Evolutionary conservation across 92 coral and sea anemone species (phyloP).

Genomic region (Paramuricea clavata): DNA sequence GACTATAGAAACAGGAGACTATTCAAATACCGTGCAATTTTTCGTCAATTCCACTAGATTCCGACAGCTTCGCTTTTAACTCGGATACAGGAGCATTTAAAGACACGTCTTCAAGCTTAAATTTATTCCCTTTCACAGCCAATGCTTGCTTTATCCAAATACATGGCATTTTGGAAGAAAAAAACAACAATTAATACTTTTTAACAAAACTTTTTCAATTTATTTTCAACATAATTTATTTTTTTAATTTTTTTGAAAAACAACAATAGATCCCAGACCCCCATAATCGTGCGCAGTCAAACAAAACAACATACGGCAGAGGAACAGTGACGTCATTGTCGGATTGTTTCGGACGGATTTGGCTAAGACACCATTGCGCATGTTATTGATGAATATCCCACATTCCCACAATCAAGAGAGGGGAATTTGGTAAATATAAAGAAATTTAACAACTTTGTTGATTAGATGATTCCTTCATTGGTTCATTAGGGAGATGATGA

Average conservation of each 20-base stretch:
- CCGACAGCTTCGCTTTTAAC: constrained; percentile 82
- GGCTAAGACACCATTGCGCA: neutral
- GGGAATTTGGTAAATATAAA: neutral
- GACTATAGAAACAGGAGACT: no score
- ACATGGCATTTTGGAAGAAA: constrained; percentile 76
- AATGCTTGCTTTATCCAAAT: constrained; percentile 83
- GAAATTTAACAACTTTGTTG: neutral
- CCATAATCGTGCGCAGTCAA: neutral
- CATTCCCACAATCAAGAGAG: constrained; percentile 51
- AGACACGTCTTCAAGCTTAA: constrained; percentile 83
- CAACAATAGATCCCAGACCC: neutral
- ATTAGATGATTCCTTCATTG: constrained; percentile 63
- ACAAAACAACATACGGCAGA: neutral
- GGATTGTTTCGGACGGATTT: neutral
- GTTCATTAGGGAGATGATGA: constrained; percentile 91
- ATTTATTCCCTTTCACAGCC: constrained; percentile 70
- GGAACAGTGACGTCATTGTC: neutral
- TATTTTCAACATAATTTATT: neutral
- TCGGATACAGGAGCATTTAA: constrained; percentile 74
- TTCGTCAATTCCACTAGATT: constrained; percentile 76
- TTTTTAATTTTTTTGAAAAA: neutral
- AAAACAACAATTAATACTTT: neutral
- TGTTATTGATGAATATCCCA: neutral
- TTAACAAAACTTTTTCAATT: no score
- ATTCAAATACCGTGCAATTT: constrained; percentile 80